A percentile compares a stretch with the other conserved stretches of the same genome.
Evolutionary conservation across 2,888 invertebrate species (phyloP).

Genomic region (Ochropleura plecta): DNA sequence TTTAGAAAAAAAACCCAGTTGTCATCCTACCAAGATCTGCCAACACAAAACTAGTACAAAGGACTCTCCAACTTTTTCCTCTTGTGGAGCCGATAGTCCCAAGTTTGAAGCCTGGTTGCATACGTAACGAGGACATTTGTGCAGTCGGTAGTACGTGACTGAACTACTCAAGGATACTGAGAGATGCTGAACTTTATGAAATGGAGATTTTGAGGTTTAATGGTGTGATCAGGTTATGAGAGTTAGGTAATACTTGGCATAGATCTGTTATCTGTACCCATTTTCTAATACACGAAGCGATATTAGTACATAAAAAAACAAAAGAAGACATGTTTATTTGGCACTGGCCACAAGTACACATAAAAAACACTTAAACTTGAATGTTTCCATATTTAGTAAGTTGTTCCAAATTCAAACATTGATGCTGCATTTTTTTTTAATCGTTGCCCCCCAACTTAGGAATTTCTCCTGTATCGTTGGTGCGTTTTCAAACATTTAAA

Average conservation of each 20-base stretch:
- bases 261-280: neutral
- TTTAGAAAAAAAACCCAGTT: neutral
- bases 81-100: conserved; percentile 17
- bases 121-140: conserved; percentile 51
- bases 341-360: too few relatives aligned
- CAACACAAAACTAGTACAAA: conserved; percentile 29
- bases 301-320: too few relatives aligned
- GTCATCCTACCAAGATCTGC: conserved; percentile 29
- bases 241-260: neutral
- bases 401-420: neutral
- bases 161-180: conserved; percentile 17
- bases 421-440: neutral
- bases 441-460: too few relatives aligned
- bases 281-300: neutral
- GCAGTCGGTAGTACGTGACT: conserved; percentile 50
- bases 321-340: too few relatives aligned
- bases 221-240: conserved; percentile 6
- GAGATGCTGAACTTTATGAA: conserved; percentile 7
- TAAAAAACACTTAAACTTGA: neutral
- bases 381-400: neutral
- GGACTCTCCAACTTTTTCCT: conserved; percentile 38
- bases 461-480: too few relatives aligned
- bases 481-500: too few relatives aligned
- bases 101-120: conserved; percentile 55
- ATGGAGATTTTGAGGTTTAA: conserved; percentile 18